Evolutionary conservation across 1,140 invertebrate species (phyloP).

Genomic region (Conus betulinus): DNA sequence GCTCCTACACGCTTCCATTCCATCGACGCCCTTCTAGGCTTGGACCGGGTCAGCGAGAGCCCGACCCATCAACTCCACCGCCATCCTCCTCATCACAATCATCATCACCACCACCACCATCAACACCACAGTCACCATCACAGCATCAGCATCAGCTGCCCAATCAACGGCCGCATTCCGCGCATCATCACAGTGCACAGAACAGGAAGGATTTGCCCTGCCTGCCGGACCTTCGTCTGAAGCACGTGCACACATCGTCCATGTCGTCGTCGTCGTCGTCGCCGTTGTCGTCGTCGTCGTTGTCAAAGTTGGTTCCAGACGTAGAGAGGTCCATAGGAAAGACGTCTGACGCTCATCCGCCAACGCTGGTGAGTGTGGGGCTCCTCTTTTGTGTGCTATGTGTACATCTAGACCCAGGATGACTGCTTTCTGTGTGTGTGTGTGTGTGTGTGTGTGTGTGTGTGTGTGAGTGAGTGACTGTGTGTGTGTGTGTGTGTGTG

Average conservation of each 20-base stretch:
- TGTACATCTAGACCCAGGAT: no score
- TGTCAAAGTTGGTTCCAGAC: neutral
- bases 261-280: neutral
- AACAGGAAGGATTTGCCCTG: neutral
- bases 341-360: neutral
- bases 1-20: constrained; percentile 40
- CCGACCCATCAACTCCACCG: neutral
- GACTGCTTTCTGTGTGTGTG: neutral
- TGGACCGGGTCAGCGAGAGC: constrained; percentile 14
- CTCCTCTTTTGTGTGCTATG: neutral
- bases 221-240: neutral
- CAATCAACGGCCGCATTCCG: neutral
- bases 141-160: neutral
- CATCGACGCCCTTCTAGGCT: constrained; percentile 46
- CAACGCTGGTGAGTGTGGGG: neutral
- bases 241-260: neutral
- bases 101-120: neutral
- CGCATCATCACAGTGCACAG: neutral
- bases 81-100: constrained; percentile 1
- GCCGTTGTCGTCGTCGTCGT: no score
- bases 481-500: neutral
- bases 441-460: constrained; percentile 11
- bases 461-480: neutral
- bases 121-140: neutral
- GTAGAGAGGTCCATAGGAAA: neutral